Conservation (phyloP, 64 coral and sea anemone species). For the Trachythela sp. region DNA sequence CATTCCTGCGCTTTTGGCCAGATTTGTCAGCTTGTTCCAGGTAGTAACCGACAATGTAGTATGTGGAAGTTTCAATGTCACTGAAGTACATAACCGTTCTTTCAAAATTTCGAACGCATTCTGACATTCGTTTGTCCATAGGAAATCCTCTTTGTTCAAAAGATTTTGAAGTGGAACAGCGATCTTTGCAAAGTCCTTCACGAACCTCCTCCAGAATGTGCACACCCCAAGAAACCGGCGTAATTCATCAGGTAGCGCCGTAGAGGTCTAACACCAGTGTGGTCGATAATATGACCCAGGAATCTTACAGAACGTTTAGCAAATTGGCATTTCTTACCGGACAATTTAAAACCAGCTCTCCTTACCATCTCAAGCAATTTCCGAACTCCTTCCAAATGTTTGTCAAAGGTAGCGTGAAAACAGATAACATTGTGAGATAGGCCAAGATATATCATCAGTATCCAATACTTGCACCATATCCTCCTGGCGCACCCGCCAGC, state of each 20-base stretch:
- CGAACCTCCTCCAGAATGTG: too few species aligned
- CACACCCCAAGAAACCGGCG: too few species aligned
- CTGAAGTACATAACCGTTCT: not conserved
- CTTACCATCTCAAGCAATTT: too few species aligned
- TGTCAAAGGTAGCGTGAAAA: not conserved
- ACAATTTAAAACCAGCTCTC: not conserved
- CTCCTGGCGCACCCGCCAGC: not conserved
- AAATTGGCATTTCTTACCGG: not conserved
- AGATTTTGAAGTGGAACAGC: not conserved
- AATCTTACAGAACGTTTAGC: not conserved
- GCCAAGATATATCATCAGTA: not conserved
- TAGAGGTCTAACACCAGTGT: not conserved
- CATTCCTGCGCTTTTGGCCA: not conserved
- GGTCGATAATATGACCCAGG: not conserved
- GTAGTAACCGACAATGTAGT: not conserved
- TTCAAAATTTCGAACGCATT: too few species aligned
- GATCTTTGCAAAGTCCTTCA: not conserved
- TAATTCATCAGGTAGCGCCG: too few species aligned
- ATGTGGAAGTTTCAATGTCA: not conserved
- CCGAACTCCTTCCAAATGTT: not conserved
- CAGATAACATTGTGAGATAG: not conserved
- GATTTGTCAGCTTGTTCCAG: not conserved
- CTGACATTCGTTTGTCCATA: not conserved
- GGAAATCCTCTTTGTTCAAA: not conserved
- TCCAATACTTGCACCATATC: conserved; percentile 19